Percentiles rank a stretch among this genome's conserved stretches.
phyloP scores from a whole-genome alignment of 1,140 invertebrate species.

The Anastrepha obliqua region DNA sequence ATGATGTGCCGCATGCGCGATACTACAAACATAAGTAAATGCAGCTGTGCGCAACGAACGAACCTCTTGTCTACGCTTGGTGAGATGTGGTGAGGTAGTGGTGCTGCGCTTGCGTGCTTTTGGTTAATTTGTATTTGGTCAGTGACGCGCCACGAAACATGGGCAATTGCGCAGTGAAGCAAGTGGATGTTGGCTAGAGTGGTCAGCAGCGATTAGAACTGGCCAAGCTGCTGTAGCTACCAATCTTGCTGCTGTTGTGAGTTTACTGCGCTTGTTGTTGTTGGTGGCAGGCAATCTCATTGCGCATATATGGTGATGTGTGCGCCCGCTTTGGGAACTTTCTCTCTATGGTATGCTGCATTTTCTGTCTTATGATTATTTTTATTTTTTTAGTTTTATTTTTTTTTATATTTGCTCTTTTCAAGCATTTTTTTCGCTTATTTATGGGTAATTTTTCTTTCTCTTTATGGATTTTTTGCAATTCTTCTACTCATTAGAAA shows the following conservation, averaged over 20 bases:
- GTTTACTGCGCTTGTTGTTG: background rate
- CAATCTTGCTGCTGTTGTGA: background rate
- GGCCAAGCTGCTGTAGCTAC: background rate
- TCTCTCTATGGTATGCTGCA: slow-evolving; percentile 32
- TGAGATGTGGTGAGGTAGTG: background rate
- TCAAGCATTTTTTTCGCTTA: background rate
- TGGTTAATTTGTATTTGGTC: slow-evolving; percentile 50
- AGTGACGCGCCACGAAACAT: slow-evolving; percentile 40
- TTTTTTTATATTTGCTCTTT: background rate
- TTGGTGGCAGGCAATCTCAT: background rate
- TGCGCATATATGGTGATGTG: background rate
- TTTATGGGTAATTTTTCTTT: slow-evolving; percentile 27
- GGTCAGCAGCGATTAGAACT: background rate
- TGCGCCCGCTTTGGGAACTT: background rate
- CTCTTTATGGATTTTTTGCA: background rate
- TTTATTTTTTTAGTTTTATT: background rate
- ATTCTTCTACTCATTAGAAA: background rate
- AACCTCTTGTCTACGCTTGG: background rate
- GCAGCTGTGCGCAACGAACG: background rate
- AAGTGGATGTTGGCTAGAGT: background rate
- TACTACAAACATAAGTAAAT: background rate
- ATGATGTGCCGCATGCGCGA: background rate
- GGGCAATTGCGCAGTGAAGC: slow-evolving; percentile 37
- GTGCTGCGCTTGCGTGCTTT: slow-evolving; percentile 19
- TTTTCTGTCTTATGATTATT: background rate